These are phyloP conservation scores for Rissa tridactyla DNA, from an alignment of 2,113 vertebrate species.

Conservation along the genomic window DNA sequence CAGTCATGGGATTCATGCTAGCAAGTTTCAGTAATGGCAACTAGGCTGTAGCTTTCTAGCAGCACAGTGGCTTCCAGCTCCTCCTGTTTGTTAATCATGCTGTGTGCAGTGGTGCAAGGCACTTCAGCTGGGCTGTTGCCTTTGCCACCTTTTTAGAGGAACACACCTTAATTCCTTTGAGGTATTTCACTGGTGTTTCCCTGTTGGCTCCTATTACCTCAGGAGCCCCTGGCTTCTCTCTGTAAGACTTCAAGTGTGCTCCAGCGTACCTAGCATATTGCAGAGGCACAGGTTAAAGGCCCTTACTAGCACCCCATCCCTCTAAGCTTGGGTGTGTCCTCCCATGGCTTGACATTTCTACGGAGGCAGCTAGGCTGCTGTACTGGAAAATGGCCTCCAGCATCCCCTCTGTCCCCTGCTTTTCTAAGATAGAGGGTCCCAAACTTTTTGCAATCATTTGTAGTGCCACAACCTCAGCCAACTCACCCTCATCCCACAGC, in stretches of 20 bases:
- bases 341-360: not conserved
- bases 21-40: not conserved
- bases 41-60: not conserved
- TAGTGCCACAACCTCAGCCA: not conserved
- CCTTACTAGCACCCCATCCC: not conserved
- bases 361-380: not conserved
- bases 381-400: not conserved
- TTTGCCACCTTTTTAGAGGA: not conserved
- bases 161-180: not conserved
- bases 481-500: not conserved
- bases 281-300: not conserved
- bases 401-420: not conserved
- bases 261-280: not conserved
- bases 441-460: not conserved
- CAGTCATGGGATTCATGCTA: not conserved
- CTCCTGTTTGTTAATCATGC: no score
- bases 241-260: not conserved
- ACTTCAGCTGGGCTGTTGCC: not conserved
- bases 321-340: accelerated
- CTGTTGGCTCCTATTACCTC: not conserved
- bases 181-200: not conserved
- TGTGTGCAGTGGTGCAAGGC: not conserved
- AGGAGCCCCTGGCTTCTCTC: not conserved
- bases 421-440: not conserved
- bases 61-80: not conserved